Evolutionary conservation across 2,113 vertebrate genomes (phyloP), one percentile per base, ranked within the genome.

Genomic region (Microtus oregoni): DNA sequence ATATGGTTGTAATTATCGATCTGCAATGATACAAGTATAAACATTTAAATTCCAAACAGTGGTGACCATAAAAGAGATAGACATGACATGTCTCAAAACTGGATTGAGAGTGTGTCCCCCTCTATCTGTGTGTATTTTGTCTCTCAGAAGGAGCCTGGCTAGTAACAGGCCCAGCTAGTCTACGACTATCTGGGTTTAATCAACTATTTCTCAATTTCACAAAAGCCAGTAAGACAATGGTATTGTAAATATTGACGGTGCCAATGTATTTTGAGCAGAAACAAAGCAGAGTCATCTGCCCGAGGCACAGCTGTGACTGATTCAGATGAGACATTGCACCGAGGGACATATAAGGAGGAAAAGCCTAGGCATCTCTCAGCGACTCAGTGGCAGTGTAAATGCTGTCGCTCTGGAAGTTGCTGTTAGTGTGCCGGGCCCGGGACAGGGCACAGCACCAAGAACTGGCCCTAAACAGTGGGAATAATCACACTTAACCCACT

Each of bases 111-210:
- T 20, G 3, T 20, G 2, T 13, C 10, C 67, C 12, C 52, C 0
- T 24, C 3, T 9, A 50, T 55, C 12, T 3, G 3, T 20, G 5
- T 35, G 10, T 44, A 17, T 65, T 61, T 88, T 79, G 47, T 72
- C 65, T 79, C 65, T 82, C 55, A n/a, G 44, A 93, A 4, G 68
- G 32, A 79, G 55, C 2, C 0, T 61, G 38, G 73, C 61, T 41
- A 50, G 81, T 67, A 22, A 81, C 0, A 5, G 77, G 17, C 52
- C 15, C 7, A 44, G 52, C 50, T 47, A 76, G 47, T 87, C 73
- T 50, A 41, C 3, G 14, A 58, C 81, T 78, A 79, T 83, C 87
- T 96, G 92, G 41, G 44, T 58, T 72, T 35, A 72, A 93, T 76
- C 70, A 90, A 28, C 38, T 44, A 58, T 38, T 91, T 75, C 81